Conservation (phyloP, 2,888 invertebrate species). For the Drosophila koepferae region DNA sequence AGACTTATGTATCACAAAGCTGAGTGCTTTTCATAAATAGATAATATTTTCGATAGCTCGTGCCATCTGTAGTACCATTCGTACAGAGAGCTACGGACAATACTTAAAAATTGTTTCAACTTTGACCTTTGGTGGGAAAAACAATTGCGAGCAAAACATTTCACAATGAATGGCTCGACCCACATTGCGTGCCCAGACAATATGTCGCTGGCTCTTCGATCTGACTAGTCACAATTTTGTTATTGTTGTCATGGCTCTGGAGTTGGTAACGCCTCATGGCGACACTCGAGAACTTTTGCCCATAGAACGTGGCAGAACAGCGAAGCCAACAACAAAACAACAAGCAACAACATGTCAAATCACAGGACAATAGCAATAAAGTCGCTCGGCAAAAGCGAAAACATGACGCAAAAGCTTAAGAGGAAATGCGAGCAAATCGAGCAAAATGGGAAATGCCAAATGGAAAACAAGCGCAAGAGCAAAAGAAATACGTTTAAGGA, state of each 20-base stretch:
- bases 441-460: conserved; percentile 15
- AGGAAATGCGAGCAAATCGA: conserved; percentile 15
- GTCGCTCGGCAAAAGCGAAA: conserved; percentile 30
- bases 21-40: neutral
- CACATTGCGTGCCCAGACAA: conserved; percentile 57
- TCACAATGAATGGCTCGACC: conserved; percentile 43
- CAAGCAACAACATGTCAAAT: conserved; percentile 39
- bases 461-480: conserved; percentile 2
- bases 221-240: conserved; percentile 45
- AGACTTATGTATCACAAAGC: neutral
- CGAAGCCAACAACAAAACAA: conserved; percentile 11
- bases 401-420: conserved; percentile 33
- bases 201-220: conserved; percentile 30
- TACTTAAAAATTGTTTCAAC: conserved; percentile 38
- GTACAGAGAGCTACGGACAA: neutral
- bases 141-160: conserved; percentile 32
- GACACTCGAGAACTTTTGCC: conserved; percentile 47
- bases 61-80: too few species aligned
- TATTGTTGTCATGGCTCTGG: conserved; percentile 13
- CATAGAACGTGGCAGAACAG: conserved; percentile 4
- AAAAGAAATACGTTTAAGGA: conserved; percentile 11
- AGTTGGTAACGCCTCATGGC: conserved; percentile 28
- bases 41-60: neutral
- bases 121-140: conserved; percentile 60
- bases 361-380: conserved; percentile 51